phyloP scores from a whole-genome alignment of 2,888 invertebrate species.

The Andricus quercusramuli region DNA sequence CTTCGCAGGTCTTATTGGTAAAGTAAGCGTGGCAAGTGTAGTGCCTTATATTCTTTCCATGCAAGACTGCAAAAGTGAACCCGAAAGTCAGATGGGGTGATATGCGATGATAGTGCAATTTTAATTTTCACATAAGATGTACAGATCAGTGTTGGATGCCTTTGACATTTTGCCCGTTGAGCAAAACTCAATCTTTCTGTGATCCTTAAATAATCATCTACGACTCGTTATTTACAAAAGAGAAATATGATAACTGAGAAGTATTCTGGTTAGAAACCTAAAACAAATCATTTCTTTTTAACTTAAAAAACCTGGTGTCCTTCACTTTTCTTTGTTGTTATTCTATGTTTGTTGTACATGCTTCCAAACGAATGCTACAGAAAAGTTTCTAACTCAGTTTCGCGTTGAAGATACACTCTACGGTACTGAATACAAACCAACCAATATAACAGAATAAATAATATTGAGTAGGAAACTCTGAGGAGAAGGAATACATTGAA shows the following conservation, averaged over 20 bases:
- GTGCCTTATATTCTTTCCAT: slow-evolving; percentile 92
- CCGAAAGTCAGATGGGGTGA: slow-evolving; percentile 76
- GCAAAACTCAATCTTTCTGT: slow-evolving; percentile 29
- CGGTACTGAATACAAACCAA: neutral
- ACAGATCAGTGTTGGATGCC: slow-evolving; percentile 38
- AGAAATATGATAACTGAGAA: neutral
- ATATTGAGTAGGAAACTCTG: neutral
- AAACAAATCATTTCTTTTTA: neutral
- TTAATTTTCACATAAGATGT: slow-evolving; percentile 35
- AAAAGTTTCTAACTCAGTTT: neutral
- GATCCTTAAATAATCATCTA: slow-evolving; percentile 7
- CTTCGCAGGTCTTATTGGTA: slow-evolving; percentile 94
- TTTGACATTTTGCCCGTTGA: neutral
- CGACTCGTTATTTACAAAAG: neutral
- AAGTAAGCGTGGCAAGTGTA: slow-evolving; percentile 96
- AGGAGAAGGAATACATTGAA: neutral
- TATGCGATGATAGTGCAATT: slow-evolving; percentile 48
- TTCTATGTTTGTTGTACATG: slow-evolving; percentile 26
- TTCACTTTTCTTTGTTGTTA: slow-evolving; percentile 38
- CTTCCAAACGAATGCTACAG: slow-evolving; percentile 23
- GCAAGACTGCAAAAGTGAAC: slow-evolving; percentile 76
- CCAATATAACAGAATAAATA: neutral
- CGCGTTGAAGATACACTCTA: neutral
- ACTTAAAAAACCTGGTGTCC: slow-evolving; percentile 21
- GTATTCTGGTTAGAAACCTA: neutral